These are phyloP conservation scores for Bettongia penicillata DNA, from an alignment of 2,113 vertebrate species.

Conservation along the genomic window DNA sequence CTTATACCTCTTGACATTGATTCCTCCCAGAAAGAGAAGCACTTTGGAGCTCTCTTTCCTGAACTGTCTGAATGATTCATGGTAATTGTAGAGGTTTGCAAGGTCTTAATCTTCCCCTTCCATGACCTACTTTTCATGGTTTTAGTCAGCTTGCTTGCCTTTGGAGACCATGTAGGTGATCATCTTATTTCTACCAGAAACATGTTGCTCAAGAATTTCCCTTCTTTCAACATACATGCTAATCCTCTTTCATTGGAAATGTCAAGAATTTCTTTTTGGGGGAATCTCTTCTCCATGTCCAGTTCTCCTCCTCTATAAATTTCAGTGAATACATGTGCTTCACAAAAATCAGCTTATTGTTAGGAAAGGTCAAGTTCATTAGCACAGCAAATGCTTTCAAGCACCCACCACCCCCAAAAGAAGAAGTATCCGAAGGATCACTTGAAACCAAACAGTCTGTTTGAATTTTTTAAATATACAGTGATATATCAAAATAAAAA, in stretches of 20 bases:
- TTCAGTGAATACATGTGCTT: neutral
- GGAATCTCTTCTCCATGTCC: neutral
- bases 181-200: neutral
- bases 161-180: neutral
- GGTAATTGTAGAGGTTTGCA: neutral
- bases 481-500: neutral
- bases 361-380: neutral
- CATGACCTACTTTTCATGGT: neutral
- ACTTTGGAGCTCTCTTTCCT: neutral
- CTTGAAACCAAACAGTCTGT: neutral
- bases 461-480: neutral
- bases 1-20: neutral
- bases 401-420: neutral
- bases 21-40: neutral
- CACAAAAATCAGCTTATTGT: neutral
- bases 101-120: neutral
- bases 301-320: neutral
- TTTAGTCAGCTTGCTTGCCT: neutral
- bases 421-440: neutral
- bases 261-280: neutral
- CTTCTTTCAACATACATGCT: neutral
- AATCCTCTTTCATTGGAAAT: neutral
- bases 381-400: neutral
- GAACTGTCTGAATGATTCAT: neutral
- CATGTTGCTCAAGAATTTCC: neutral